Conservation (phyloP, 1,140 invertebrate species). For the Leptinotarsa undecemlineata region DNA sequence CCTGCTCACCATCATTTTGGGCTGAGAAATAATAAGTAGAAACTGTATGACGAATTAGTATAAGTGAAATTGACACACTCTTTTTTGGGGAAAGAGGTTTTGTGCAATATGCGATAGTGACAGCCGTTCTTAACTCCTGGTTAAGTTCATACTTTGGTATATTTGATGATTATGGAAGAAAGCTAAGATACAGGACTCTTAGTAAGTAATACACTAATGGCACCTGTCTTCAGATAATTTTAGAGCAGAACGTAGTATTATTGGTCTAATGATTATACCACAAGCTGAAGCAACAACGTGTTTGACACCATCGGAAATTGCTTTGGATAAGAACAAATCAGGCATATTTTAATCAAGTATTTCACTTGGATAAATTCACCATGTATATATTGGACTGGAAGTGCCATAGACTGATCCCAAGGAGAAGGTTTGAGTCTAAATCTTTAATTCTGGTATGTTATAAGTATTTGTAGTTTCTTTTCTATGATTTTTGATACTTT, state of each 20-base stretch:
- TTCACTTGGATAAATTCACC: background rate
- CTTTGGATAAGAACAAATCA: slow-evolving; percentile 19
- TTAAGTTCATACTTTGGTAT: slow-evolving; percentile 39
- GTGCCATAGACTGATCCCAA: too few relatives aligned
- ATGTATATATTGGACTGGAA: too few relatives aligned
- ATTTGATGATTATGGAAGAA: background rate
- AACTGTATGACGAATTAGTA: slow-evolving; percentile 78
- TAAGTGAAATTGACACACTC: slow-evolving; percentile 65
- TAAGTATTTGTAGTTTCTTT: too few relatives aligned
- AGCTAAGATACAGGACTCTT: background rate
- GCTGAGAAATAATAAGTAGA: slow-evolving; percentile 92
- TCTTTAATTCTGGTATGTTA: too few relatives aligned
- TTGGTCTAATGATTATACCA: background rate
- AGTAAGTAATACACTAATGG: background rate
- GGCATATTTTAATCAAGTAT: background rate
- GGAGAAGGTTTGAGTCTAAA: too few relatives aligned
- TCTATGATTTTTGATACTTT: too few relatives aligned
- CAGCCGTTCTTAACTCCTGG: slow-evolving; percentile 51
- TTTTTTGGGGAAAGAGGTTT: slow-evolving; percentile 66
- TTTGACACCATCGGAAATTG: slow-evolving; percentile 29
- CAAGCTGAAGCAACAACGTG: background rate
- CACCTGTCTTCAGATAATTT: background rate
- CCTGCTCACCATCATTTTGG: slow-evolving; percentile 79
- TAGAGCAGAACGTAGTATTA: background rate
- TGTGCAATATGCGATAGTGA: slow-evolving; percentile 52